Conservation (phyloP, 2,113 vertebrate genomes). For the Pseudolaguvia tuberculata region DNA sequence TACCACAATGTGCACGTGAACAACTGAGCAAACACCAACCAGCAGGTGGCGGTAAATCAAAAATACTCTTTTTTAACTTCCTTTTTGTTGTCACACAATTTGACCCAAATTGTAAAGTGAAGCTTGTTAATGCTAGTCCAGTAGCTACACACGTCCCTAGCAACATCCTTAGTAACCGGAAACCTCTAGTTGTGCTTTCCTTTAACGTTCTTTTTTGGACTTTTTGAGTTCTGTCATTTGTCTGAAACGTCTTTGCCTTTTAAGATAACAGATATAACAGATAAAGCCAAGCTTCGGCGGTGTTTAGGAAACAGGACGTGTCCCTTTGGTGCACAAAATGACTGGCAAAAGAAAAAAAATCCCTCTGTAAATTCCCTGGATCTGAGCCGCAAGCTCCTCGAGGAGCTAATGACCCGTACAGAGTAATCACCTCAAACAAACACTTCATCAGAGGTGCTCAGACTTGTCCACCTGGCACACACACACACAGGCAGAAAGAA, state of each 20-base stretch:
- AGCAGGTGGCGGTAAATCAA: too few species aligned
- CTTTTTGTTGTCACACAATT: not conserved
- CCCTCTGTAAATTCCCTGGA: slow-evolving; percentile 28
- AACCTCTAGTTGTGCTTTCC: not conserved
- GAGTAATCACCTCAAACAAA: slow-evolving; percentile 47
- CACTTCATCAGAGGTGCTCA: slow-evolving; percentile 43
- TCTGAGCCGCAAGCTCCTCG: slow-evolving; percentile 19
- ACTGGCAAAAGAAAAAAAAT: not conserved
- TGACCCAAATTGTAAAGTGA: not conserved
- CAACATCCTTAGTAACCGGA: not conserved
- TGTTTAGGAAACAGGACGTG: slow-evolving; percentile 19
- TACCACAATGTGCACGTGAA: too few species aligned
- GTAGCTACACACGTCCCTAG: not conserved
- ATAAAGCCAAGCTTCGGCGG: not conserved
- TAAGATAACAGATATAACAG: slow-evolving; percentile 5
- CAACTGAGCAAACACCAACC: too few species aligned
- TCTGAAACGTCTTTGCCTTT: not conserved
- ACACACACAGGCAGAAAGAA: slow-evolving; percentile 5
- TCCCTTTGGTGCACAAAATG: slow-evolving; percentile 34
- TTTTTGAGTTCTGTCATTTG: not conserved
- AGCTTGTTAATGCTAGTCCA: not conserved
- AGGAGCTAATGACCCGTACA: slow-evolving; percentile 40
- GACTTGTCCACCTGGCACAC: slow-evolving; percentile 27
- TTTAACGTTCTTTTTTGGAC: too few species aligned
- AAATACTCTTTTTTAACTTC: too few species aligned